Base-by-base conservation (phyloP, 2,888 invertebrate genomes). In the Andrena praecox region DNA sequence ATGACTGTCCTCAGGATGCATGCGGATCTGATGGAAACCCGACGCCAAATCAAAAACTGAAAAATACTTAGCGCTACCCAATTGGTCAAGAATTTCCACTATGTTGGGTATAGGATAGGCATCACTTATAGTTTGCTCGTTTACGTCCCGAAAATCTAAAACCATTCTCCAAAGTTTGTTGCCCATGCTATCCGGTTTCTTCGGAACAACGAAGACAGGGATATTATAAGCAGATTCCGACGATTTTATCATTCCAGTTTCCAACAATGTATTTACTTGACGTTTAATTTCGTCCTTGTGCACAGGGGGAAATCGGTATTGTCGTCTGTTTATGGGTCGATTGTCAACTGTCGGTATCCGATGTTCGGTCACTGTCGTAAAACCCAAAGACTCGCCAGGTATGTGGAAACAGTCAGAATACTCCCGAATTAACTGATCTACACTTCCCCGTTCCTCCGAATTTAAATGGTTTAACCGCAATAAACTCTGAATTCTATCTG, bases 71-170 rank as follows among this genome's bases (percentile, higher is more conserved):
- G 64, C 42, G 6, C 64, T 48, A 12, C 64, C 64, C 16, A 64
- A 64, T 48, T 64, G 64, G 7, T 64, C 64, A 12, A 64, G 48
- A 16, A 64, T 64, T 24, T 48, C 64, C 16, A n/a, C 16, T n/a
- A 62, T 62, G n/a, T 62, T 33, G 4, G 33, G 62, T 33, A 62
- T 8, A n/a, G 64, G 64, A n/a, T 64, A 64, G 10, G 64, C 64
- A 33, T 64, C 64, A n/a, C 48, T n/a, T n/a, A 33, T 24, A 10
- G 63, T 63, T 35, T 24, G 42, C 8, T 7, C 24, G 1, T 63
- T 63, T 24, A 63, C n/a, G n/a, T 33, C 29, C 5, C 2, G 12
- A 35, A 35, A 63, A 63, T 63, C 63, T n/a, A 63, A 29, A 35
- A 63, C 63, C n/a, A 63, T 35, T 4, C 63, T 27, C 35, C 42